A percentile compares a stretch with the other conserved stretches of the same genome.
phyloP scores from a whole-genome alignment of 2,888 invertebrate genomes.

The Cordylochernes scorpioides region DNA sequence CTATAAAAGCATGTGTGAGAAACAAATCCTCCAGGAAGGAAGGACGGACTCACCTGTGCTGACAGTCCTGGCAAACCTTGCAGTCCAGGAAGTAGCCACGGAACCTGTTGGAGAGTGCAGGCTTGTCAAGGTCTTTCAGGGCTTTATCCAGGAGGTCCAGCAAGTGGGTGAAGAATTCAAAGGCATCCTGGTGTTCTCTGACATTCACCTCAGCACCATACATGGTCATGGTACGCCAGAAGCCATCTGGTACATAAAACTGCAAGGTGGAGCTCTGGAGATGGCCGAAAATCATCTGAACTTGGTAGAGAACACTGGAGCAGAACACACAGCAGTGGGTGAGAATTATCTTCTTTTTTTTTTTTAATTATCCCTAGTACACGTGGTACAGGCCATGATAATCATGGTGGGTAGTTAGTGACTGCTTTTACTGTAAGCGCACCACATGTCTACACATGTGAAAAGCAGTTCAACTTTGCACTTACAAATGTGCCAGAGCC shows the following conservation, averaged over 20 bases:
- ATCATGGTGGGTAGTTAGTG: no score
- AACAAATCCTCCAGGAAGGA: no score
- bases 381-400: no score
- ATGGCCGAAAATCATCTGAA: constrained; percentile 27
- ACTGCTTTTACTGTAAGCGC: no score
- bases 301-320: constrained; percentile 23
- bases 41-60: constrained; percentile 24
- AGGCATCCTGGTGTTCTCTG: constrained; percentile 28
- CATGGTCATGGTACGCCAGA: constrained; percentile 27
- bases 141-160: constrained; percentile 28
- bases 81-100: constrained; percentile 28
- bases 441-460: no score
- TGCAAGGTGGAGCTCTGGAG: constrained; percentile 26
- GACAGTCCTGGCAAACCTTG: constrained; percentile 29
- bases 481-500: no score
- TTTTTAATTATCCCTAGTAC: no score
- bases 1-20: neutral
- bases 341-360: no score
- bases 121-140: constrained; percentile 23
- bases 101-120: constrained; percentile 25
- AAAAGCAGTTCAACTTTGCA: no score
- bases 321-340: no score
- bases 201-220: constrained; percentile 28
- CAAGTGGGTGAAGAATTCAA: constrained; percentile 28
- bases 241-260: constrained; percentile 25